Percentiles rank a stretch among this genome's conserved stretches.
Conservation (phyloP, 2,113 vertebrate species). For the Synchiropus splendidus region DNA sequence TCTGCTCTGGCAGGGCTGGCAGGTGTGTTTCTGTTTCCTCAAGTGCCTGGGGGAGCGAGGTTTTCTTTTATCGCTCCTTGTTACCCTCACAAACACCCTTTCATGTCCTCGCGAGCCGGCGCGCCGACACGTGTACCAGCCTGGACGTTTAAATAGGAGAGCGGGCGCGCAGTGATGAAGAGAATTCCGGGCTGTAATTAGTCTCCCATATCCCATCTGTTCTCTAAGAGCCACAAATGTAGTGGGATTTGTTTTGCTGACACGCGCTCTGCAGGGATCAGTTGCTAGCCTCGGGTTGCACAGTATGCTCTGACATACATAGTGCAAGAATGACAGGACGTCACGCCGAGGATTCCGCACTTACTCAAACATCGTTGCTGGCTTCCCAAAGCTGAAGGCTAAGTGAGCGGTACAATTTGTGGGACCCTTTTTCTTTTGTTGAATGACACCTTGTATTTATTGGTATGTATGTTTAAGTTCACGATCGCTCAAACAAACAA, state of each 20-base stretch:
- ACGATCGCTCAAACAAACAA: no score
- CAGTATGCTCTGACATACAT: no score
- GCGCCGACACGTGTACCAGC: background rate
- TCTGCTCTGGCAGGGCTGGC: conserved; percentile 3
- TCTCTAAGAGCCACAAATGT: background rate
- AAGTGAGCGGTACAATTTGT: no score
- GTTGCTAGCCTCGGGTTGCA: background rate
- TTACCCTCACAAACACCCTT: background rate
- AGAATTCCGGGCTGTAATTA: conserved; percentile 1
- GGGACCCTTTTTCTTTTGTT: no score
- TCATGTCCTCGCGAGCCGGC: background rate
- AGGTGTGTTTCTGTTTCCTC: conserved; percentile 5
- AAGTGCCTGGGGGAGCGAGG: no score
- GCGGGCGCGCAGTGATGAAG: background rate
- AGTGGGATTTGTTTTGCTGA: conserved; percentile 1
- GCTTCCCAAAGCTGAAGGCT: no score
- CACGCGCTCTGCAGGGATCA: background rate
- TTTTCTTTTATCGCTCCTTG: no score
- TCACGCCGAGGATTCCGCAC: no score
- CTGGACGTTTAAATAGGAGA: conserved; percentile 1
- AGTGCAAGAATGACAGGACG: no score
- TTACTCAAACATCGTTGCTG: no score
- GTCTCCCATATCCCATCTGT: background rate
- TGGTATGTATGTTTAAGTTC: no score
- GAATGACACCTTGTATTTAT: no score